Base-by-base conservation (phyloP, 2,888 invertebrate species). In the Heliconius ethilla region DNA sequence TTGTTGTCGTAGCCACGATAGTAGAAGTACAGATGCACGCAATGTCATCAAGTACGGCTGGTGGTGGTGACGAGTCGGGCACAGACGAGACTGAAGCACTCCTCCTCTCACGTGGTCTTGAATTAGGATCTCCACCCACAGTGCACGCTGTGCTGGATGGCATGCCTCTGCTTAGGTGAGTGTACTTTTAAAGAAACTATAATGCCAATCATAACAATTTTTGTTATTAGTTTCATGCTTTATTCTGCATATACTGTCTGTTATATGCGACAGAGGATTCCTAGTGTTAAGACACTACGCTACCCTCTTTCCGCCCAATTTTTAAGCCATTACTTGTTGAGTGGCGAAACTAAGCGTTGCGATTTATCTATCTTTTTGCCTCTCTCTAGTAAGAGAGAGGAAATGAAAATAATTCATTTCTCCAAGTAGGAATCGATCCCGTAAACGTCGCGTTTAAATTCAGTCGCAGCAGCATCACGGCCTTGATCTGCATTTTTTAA, bases 91-190 rank as follows among this genome's bases (percentile, higher is more conserved):
- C 94, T 80, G 97, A 98, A 91, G 96, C 97, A 29, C 91, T 96
- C 10, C 94, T 99, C 69, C 95, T 99, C 22, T 97, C 98, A 15
- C 97, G 98, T 86, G 99, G 99, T 29, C 96, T 99, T 83, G 98
- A 98, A 18, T 95, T 99, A 22, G 97, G 97, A 63, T 97, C 97
- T 79, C 96, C 97, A 0, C 97, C 99, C 1, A 97, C 97, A 25
- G 97, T 99, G 75, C 96, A 97, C 85, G 98, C 99, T 94, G 98
- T 98, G 66, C 94, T 99, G 79, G 98, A 98, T 87, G 98, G 98
- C 15, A 96, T 97, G 76, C 90, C 92, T 7, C 83, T 94, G 75
- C 79, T 90, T 75, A 86, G 92, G 94, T 94, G 59, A 55, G 59
- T 72, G 7, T 55, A 29, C 7, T 6, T 13, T 37, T 15, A 37